Percentiles rank a stretch among this genome's conserved stretches.
Conservation (phyloP, 2,888 invertebrate genomes). For the Pyralis farinalis region DNA sequence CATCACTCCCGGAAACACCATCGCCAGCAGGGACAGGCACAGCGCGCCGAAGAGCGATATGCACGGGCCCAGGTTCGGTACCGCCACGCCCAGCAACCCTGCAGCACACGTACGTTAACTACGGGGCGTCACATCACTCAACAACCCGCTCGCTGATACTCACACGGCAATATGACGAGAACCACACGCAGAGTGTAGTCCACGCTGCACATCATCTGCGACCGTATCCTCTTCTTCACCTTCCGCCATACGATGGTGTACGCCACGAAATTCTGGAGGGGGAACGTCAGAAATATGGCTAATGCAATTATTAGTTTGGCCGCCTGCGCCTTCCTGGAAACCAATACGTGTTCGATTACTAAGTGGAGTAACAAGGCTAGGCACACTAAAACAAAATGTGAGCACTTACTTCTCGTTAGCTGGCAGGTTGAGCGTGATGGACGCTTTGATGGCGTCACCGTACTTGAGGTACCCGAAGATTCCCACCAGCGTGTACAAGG, state of each 20-base stretch:
- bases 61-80: conserved; percentile 90
- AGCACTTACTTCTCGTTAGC: conserved; percentile 78
- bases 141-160: conserved; percentile 16
- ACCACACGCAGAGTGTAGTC: conserved; percentile 39
- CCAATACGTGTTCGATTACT: conserved; percentile 1
- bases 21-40: conserved; percentile 90
- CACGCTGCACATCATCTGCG: neutral
- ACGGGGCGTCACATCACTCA: neutral
- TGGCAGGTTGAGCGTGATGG: conserved; percentile 92
- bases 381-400: neutral
- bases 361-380: no score
- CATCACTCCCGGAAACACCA: conserved; percentile 89
- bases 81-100: conserved; percentile 61
- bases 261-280: conserved; percentile 94
- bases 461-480: conserved; percentile 93
- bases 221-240: conserved; percentile 40
- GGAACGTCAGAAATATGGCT: conserved; percentile 91
- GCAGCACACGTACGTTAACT: neutral
- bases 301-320: conserved; percentile 83
- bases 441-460: conserved; percentile 85
- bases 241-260: conserved; percentile 87
- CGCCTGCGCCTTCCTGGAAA: conserved; percentile 82
- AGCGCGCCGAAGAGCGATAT: conserved; percentile 92
- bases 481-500: conserved; percentile 89
- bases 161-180: conserved; percentile 48